Evolutionary conservation across 2,113 vertebrate genomes (phyloP).

Genomic region (Ondatra zibethicus): DNA sequence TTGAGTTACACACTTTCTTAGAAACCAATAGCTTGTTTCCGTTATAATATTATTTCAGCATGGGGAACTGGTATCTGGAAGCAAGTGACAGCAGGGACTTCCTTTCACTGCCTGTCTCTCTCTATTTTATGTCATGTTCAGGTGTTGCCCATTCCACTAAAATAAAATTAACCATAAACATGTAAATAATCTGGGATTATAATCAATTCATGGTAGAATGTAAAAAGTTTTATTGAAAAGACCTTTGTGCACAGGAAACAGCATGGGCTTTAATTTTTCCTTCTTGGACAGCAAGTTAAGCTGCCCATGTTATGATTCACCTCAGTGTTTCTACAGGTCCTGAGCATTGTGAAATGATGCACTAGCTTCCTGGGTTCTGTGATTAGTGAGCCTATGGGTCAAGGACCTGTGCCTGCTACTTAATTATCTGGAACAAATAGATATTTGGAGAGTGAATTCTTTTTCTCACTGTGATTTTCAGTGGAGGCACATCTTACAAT

Average conservation of each 20-base stretch:
- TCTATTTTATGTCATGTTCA: background rate
- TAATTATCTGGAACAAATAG: background rate
- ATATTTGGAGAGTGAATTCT: background rate
- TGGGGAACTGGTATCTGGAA: background rate
- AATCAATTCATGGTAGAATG: background rate
- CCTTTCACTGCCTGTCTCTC: background rate
- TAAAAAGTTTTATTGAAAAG: constrained; percentile 2
- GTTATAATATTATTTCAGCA: constrained; percentile 32
- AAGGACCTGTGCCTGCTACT: constrained; percentile 9
- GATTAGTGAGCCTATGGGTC: background rate
- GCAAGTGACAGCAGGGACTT: background rate
- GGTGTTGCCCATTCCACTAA: background rate
- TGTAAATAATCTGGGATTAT: constrained; percentile 10
- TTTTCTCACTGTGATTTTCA: background rate
- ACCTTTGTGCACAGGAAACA: background rate
- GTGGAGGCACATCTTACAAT: background rate
- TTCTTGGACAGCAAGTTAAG: background rate
- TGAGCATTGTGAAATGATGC: background rate
- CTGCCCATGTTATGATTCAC: constrained; percentile 1
- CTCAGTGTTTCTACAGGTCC: constrained; percentile 11
- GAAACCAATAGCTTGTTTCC: background rate
- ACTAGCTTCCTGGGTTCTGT: background rate
- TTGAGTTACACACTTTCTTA: background rate
- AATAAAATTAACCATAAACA: constrained; percentile 44
- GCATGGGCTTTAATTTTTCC: constrained; percentile 19